A percentile compares a stretch with the other conserved stretches of the same genome.
phyloP scores from a whole-genome alignment of 2,888 invertebrate genomes.

The Ormyrus rosae region DNA sequence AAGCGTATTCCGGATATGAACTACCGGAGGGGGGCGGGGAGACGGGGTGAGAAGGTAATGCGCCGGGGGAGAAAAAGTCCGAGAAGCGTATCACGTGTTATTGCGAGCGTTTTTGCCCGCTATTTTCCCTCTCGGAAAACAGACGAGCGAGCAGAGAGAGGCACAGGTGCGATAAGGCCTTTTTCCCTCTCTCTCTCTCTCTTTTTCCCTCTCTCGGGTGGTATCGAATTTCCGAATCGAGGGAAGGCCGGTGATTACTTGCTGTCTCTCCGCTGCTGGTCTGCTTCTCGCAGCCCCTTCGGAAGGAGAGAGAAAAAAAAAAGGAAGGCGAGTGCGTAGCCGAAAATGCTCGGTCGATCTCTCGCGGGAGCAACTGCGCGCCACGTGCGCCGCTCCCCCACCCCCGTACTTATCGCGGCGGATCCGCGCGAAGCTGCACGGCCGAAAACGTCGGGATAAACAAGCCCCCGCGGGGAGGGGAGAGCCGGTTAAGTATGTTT shows the following conservation, averaged over 20 bases:
- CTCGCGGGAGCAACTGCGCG: conserved; percentile 41
- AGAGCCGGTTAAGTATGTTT: conserved; percentile 30
- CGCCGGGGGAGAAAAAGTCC: neutral
- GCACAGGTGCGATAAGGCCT: conserved; percentile 30
- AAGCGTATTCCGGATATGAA: neutral
- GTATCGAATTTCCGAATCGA: conserved; percentile 33
- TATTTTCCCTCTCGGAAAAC: neutral
- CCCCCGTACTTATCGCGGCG: conserved; percentile 13
- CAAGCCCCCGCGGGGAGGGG: neutral
- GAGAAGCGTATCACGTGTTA: conserved; percentile 10
- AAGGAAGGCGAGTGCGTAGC: neutral
- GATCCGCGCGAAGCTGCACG: conserved; percentile 22
- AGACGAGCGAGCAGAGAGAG: neutral
- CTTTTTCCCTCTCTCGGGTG: too few species aligned
- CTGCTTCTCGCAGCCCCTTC: too few species aligned
- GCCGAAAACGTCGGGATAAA: conserved; percentile 2
- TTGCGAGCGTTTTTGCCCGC: conserved; percentile 5
- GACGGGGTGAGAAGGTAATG: neutral
- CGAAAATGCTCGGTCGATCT: conserved; percentile 17
- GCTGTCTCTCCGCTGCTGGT: neutral
- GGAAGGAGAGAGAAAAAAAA: conserved; percentile 34
- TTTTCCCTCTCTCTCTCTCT: too few species aligned
- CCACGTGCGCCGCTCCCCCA: conserved; percentile 13
- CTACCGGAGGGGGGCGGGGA: too few species aligned
- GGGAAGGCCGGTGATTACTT: conserved; percentile 33